phyloP scores from a whole-genome alignment of 92 coral and sea anemone genomes.

The Zoanthus sociatus region DNA sequence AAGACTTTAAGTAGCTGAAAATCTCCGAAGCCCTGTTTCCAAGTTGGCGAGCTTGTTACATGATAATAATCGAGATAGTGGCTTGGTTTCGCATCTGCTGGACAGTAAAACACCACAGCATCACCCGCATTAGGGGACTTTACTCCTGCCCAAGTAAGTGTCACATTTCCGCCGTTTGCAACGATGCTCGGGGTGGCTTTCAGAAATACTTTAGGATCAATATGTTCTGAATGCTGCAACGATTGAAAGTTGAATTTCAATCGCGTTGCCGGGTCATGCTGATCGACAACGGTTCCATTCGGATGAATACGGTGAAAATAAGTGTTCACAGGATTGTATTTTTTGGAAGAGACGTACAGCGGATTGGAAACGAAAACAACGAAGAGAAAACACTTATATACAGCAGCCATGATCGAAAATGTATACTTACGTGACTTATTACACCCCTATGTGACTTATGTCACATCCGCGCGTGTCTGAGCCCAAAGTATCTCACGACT shows the following conservation, averaged over 20 bases:
- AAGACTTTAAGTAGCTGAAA: conserved; percentile 57
- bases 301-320: conserved; percentile 72
- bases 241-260: conserved; percentile 50
- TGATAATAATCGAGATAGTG: conserved; percentile 83
- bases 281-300: conserved; percentile 69
- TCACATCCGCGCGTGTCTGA: background rate
- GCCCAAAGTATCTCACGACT: conserved; percentile 1
- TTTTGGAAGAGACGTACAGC: conserved; percentile 28
- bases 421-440: background rate
- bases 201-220: conserved; percentile 30
- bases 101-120: conserved; percentile 84
- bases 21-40: conserved; percentile 70
- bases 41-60: conserved; percentile 72
- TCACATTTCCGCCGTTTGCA: conserved; percentile 80
- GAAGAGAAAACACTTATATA: background rate
- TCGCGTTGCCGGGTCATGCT: conserved; percentile 63
- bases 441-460: background rate
- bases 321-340: conserved; percentile 63
- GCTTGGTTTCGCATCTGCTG: conserved; percentile 64
- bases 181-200: conserved; percentile 66
- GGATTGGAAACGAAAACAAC: background rate
- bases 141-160: conserved; percentile 85
- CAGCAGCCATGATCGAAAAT: background rate
- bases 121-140: conserved; percentile 60
- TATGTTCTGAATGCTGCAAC: background rate